Base-by-base conservation (phyloP, 2,113 vertebrate species). In the Callorhinus ursinus region DNA sequence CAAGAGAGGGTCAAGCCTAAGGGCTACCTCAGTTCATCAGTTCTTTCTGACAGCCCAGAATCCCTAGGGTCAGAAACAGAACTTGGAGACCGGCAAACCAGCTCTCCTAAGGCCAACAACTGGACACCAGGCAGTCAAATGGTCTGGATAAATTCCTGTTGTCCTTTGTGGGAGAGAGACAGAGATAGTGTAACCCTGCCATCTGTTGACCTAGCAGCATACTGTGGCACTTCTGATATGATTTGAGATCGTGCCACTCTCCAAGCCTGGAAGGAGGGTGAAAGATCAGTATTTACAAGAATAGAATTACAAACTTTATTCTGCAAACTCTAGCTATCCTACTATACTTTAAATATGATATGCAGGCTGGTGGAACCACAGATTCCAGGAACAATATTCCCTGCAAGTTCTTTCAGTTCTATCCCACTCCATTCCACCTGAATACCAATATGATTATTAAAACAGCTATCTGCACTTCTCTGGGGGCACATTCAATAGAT, bases 401-500 rank as follows among this genome's bases (percentile, higher is more conserved):
- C 84, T 83, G 81, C 46, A 86, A 95, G 82, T 96, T 95, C 96
- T 74, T 92, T 96, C 87, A 69, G 42, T 96, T 92, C 88, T 87
- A 95, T 55, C 63, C 95, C 80, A 97, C 87, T 96, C 81, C 95
- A 98, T 98, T 97, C 94, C 92, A 96, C 76, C 96, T 1, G 51
- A 92, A 93, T 96, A 94, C 95, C 55, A 57, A 90, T 63, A 72
- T 67, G 67, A 80, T 96, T 91, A 97, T 97, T 95, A 97, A 96
- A 96, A 90, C 42, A 96, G 81, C 81, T 51, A 51, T 92, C 42
- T 89, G 53, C 15, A 33, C 71, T 94, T 96, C 96, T 97, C 94
- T 93, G 53, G 95, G 84, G 97, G n/a, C 65, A 94, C 82, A 95
- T 97, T 98, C 92, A 97, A 96, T 94, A 86, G 80, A 95, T 94